phyloP scores from a whole-genome alignment of 1,140 invertebrate genomes.

The Drosophila arizonae region DNA sequence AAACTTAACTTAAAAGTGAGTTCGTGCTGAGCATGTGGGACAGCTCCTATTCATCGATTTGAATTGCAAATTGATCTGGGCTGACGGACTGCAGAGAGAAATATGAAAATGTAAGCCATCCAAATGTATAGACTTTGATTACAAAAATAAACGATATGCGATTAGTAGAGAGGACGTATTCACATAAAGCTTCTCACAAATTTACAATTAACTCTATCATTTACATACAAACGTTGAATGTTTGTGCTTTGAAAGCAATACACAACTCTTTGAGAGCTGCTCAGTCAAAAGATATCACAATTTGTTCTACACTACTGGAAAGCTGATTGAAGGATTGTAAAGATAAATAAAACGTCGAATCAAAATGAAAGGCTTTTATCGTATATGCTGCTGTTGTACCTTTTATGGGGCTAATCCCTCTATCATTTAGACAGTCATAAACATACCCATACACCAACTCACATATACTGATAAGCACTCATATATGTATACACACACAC shows the following conservation, averaged over 20 bases:
- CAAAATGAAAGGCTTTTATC: background rate
- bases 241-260: no score
- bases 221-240: background rate
- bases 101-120: slow-evolving; percentile 5
- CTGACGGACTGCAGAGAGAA: background rate
- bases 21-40: slow-evolving; percentile 13
- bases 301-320: no score
- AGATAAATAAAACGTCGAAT: background rate
- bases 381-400: no score
- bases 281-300: no score
- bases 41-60: slow-evolving; percentile 9
- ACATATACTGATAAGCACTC: no score
- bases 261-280: background rate
- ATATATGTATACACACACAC: no score
- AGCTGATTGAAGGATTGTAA: no score
- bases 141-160: background rate
- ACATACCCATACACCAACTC: no score
- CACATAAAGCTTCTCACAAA: background rate
- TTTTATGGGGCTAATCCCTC: no score
- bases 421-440: no score
- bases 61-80: slow-evolving; percentile 25
- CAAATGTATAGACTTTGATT: slow-evolving; percentile 3
- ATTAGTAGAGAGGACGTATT: background rate
- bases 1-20: slow-evolving; percentile 12
- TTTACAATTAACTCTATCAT: background rate